Evolutionary conservation across 2,888 invertebrate genomes (phyloP).

Genomic region (Sinhomidia bicolor): DNA sequence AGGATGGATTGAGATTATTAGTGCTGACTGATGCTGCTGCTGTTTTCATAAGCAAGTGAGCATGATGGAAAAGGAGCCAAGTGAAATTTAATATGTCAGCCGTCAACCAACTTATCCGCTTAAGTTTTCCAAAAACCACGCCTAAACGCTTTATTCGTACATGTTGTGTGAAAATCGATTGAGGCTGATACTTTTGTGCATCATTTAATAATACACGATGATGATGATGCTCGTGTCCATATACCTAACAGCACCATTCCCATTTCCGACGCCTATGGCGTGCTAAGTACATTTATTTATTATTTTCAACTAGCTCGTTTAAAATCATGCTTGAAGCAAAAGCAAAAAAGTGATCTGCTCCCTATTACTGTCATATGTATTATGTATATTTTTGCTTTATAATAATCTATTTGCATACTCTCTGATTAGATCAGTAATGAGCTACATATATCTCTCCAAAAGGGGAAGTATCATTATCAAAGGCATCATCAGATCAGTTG

Average conservation of each 20-base stretch:
- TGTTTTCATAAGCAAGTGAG: not conserved
- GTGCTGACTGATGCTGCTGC: not conserved
- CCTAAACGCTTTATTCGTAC: slow-evolving; percentile 19
- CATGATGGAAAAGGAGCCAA: not conserved
- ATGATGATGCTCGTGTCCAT: no score
- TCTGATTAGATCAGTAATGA: not conserved
- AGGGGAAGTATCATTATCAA: not conserved
- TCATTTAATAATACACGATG: not conserved
- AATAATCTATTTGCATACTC: not conserved
- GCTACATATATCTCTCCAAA: not conserved
- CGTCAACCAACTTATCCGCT: slow-evolving; percentile 15
- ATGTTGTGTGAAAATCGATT: slow-evolving; percentile 14
- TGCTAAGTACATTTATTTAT: not conserved
- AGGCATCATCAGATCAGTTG: not conserved
- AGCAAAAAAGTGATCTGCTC: not conserved
- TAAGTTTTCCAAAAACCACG: not conserved
- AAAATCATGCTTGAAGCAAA: no score
- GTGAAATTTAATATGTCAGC: slow-evolving; percentile 36
- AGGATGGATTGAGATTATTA: not conserved
- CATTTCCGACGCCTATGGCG: slow-evolving; percentile 3
- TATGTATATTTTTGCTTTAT: not conserved
- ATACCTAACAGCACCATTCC: not conserved
- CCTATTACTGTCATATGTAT: not conserved
- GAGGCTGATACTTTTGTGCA: not conserved
- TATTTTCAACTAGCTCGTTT: not conserved